phyloP scores from a whole-genome alignment of 2,797 vertebrate genomes.

The Myotis vivesi region DNA sequence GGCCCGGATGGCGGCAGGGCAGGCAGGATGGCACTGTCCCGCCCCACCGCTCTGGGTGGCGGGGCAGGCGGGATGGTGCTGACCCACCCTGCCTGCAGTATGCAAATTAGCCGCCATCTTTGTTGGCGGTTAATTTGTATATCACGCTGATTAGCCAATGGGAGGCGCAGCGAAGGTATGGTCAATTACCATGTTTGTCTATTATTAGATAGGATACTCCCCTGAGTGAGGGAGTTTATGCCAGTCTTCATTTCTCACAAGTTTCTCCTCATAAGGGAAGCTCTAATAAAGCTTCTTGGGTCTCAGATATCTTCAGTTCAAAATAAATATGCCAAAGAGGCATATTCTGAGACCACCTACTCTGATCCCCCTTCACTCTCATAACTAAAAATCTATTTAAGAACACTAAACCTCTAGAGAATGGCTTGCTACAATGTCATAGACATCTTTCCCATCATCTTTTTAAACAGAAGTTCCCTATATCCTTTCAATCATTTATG shows the following conservation, averaged over 20 bases:
- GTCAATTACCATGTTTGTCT: too few relatives aligned
- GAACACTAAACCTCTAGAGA: neutral
- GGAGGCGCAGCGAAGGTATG: too few relatives aligned
- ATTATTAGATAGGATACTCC: neutral
- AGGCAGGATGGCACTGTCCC: too few relatives aligned
- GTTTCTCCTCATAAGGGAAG: neutral
- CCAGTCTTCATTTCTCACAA: neutral
- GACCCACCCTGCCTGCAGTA: too few relatives aligned
- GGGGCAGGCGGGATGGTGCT: too few relatives aligned
- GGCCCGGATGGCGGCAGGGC: too few relatives aligned
- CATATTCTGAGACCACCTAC: neutral
- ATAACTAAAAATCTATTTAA: neutral
- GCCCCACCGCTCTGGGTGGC: too few relatives aligned
- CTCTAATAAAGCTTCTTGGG: neutral
- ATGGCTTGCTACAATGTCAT: neutral
- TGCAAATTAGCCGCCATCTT: too few relatives aligned
- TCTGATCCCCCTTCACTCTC: neutral
- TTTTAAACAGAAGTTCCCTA: conserved; percentile 4
- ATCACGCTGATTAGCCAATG: too few relatives aligned
- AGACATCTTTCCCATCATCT: neutral
- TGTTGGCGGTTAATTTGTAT: too few relatives aligned
- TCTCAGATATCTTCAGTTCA: neutral
- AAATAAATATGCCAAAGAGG: neutral
- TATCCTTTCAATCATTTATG: conserved; percentile 8
- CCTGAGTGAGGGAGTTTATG: neutral